A percentile compares a stretch with the other conserved stretches of the same genome.
phyloP scores from a whole-genome alignment of 2,797 vertebrate species.

The Dendrocincla fuliginosa region DNA sequence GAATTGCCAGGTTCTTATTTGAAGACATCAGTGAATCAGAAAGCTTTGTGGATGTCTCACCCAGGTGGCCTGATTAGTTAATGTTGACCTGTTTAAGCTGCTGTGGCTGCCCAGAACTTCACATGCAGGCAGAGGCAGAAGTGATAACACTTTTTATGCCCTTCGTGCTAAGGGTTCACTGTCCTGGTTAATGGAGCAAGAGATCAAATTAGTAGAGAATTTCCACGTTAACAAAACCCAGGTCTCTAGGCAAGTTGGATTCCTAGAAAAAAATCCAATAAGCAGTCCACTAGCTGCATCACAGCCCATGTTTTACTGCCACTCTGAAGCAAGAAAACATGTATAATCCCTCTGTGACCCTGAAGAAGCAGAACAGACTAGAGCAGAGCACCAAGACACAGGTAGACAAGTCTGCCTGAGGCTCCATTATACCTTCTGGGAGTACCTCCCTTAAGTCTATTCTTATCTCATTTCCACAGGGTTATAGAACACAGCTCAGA shows the following conservation, averaged over 20 bases:
- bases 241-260: neutral
- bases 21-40: neutral
- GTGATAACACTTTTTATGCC: neutral
- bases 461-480: neutral
- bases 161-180: neutral
- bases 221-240: neutral
- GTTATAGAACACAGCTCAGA: accelerated
- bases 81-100: neutral
- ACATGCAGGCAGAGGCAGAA: neutral
- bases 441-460: neutral
- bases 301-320: neutral
- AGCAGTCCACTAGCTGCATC: neutral
- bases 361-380: neutral
- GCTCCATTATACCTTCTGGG: neutral
- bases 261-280: neutral
- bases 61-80: neutral
- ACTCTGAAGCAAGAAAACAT: neutral
- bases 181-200: neutral
- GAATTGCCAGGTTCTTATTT: neutral
- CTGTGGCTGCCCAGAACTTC: neutral
- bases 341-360: neutral
- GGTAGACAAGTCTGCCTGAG: neutral
- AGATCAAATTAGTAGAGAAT: neutral
- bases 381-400: neutral
- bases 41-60: neutral